phyloP scores from a whole-genome alignment of 2,113 vertebrate species.

The Notiomystis cincta region DNA sequence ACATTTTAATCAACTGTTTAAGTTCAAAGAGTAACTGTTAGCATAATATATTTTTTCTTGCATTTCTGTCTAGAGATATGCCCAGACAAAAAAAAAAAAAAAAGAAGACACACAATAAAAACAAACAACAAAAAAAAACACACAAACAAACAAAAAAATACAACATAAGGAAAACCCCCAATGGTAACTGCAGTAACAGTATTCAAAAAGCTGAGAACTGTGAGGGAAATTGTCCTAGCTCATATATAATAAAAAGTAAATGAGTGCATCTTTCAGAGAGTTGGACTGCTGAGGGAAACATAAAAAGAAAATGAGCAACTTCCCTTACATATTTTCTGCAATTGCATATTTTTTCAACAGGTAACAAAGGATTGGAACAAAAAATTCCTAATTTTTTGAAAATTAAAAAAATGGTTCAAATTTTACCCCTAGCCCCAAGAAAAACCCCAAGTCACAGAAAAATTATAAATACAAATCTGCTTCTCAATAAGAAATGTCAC shows the following conservation, averaged over 20 bases:
- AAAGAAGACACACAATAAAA: background rate
- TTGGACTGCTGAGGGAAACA: background rate
- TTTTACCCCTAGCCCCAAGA: background rate
- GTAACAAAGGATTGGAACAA: background rate
- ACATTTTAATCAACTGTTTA: background rate
- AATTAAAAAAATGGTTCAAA: background rate
- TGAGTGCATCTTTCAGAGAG: background rate
- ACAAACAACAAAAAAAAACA: background rate
- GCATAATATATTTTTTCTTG: background rate
- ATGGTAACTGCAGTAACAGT: background rate
- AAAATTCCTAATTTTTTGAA: background rate
- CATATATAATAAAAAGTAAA: background rate
- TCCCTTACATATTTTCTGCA: background rate
- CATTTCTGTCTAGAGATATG: background rate
- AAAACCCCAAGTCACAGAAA: background rate
- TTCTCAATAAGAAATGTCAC: background rate
- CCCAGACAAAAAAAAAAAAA: background rate
- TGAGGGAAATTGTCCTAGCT: background rate
- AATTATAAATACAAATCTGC: background rate
- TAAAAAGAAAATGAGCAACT: background rate
- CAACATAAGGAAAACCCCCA: background rate
- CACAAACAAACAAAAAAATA: background rate
- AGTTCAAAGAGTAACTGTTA: background rate
- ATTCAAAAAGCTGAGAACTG: background rate
- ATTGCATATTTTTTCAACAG: background rate